Evolutionary conservation across 2,113 vertebrate species (phyloP).

Genomic region (Tragelaphus scriptus): DNA sequence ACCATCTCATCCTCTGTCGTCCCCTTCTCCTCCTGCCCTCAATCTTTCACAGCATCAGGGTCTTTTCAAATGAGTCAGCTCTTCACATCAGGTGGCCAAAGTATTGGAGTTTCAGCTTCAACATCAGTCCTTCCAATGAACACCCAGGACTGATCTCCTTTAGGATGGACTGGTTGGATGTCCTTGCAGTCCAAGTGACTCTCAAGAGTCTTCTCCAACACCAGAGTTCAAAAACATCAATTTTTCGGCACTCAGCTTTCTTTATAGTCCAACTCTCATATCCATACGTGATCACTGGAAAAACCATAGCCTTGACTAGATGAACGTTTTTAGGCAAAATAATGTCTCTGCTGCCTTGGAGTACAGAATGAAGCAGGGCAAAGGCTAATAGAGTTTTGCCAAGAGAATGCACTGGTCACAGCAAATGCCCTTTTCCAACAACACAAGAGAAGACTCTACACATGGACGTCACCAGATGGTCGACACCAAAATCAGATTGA

Average conservation of each 20-base stretch:
- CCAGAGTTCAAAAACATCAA: background rate
- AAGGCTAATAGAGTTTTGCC: too few relatives aligned
- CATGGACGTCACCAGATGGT: too few relatives aligned
- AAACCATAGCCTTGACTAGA: background rate
- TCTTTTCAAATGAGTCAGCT: background rate
- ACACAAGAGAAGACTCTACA: too few relatives aligned
- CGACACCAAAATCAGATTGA: too few relatives aligned
- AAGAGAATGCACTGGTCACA: too few relatives aligned
- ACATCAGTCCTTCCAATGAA: background rate
- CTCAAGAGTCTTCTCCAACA: background rate
- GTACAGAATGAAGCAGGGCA: too few relatives aligned
- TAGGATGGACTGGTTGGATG: background rate
- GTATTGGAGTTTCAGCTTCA: background rate
- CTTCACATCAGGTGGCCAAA: background rate
- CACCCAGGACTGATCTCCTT: background rate
- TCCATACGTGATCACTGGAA: background rate
- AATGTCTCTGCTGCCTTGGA: background rate
- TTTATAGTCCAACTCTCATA: background rate
- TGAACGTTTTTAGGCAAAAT: background rate
- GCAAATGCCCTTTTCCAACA: too few relatives aligned
- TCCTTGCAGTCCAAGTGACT: background rate
- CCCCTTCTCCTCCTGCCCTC: background rate
- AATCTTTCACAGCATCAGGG: background rate
- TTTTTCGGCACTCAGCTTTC: accelerated
- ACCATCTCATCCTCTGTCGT: background rate